Base-by-base conservation (phyloP, 2,888 invertebrate species). In the Azorinus chamasolen region DNA sequence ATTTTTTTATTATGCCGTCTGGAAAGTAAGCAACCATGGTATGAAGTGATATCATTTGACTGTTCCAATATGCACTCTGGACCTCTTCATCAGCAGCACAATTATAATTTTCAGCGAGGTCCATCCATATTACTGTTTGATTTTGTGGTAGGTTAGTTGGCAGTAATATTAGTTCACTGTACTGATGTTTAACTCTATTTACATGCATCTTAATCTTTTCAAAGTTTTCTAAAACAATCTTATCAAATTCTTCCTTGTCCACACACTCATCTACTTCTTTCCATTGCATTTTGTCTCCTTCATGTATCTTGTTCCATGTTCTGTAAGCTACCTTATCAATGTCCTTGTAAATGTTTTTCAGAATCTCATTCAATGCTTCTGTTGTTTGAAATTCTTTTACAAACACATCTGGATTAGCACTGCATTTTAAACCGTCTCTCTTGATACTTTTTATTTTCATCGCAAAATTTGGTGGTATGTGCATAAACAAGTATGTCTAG, bases 41-140 rank as follows among this genome's bases (percentile, higher is more conserved):
- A 32, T 73, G 66, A 14, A 72, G 39, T n/a, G 65, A 48, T 1
- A 72, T 32, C 27, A 22, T 12, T 20, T 64, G 27, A 14, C 53
- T 18, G 48, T 63, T 69, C 75, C 75, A 75, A 46, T 66, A 76
- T 16, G 58, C 71, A 4, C 37, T 50, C 25, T 76, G 76, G 4
- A 66, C 57, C 22, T 76, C 71, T 63, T 71, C 62, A 2, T 66
- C 51, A n/a, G 71, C 61, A 2, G 57, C 43, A 61, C 72, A 77
- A 2, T 14, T 25, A 50, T 41, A 77, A 48, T 78, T 73, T 53
- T 78, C 73, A 1, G 74, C 65, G 39, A 79, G 74, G 37, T 74
- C 70, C 73, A 79, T 66, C 79, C 79, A 79, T 24, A 74, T 16
- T 1, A 79, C 27, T 8, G 70, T 20, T 5, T 63, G 62, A 16